Percentiles rank a stretch among this genome's conserved stretches.
Evolutionary conservation across 2,888 invertebrate genomes (phyloP).

Genomic region (Thereva nobilitata): DNA sequence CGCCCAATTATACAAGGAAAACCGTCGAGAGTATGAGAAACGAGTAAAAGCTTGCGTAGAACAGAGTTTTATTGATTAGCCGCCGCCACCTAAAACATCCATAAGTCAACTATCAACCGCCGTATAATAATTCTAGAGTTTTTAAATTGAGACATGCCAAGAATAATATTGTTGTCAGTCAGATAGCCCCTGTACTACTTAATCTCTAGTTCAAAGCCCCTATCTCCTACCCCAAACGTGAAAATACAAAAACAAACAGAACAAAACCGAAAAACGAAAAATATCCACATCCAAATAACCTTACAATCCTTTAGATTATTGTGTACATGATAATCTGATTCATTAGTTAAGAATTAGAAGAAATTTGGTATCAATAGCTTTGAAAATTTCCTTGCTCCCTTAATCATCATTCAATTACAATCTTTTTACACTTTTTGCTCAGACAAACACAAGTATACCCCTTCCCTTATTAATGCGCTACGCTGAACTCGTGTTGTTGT

Average conservation of each 20-base stretch:
- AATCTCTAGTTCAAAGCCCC: constrained; percentile 13
- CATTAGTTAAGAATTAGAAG: constrained; percentile 26
- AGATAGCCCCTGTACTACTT: constrained; percentile 26
- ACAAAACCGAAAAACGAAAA: too few species aligned
- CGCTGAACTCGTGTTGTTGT: constrained; percentile 12
- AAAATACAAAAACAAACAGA: too few species aligned
- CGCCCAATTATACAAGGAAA: constrained; percentile 99
- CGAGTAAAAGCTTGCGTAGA: constrained; percentile 99
- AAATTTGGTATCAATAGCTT: background rate
- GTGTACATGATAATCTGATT: too few species aligned
- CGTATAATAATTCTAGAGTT: constrained; percentile 31
- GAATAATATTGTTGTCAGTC: constrained; percentile 20
- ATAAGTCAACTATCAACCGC: constrained; percentile 26
- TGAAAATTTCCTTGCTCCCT: too few species aligned
- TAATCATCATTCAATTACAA: too few species aligned
- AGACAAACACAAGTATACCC: background rate
- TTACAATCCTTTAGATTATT: too few species aligned
- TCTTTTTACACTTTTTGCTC: constrained; percentile 21
- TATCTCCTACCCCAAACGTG: too few species aligned
- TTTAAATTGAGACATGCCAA: constrained; percentile 35
- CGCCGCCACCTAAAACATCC: constrained; percentile 19
- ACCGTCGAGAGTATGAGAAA: constrained; percentile 98
- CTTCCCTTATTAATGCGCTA: constrained; percentile 4
- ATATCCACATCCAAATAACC: too few species aligned
- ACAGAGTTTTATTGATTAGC: constrained; percentile 96